Evolutionary conservation across 2,888 invertebrate species (phyloP).

Genomic region (Chloroclysta siterata): DNA sequence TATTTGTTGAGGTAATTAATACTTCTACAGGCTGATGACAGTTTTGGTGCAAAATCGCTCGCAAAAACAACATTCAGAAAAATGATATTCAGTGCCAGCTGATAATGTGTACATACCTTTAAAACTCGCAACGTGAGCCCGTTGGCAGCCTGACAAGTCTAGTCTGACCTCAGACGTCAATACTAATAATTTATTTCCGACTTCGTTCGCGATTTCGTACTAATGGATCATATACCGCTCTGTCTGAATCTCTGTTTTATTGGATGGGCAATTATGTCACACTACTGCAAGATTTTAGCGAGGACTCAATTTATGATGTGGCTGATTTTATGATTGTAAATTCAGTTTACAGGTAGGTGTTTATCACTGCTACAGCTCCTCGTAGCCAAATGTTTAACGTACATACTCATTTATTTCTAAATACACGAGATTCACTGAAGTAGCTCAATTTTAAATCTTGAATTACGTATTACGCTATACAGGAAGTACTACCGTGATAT

Average conservation of each 20-base stretch:
- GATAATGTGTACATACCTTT: constrained; percentile 9
- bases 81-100: neutral
- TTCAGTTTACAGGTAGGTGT: constrained; percentile 8
- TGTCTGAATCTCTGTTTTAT: constrained; percentile 4
- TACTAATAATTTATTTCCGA: constrained; percentile 60
- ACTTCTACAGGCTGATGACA: too few relatives aligned
- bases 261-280: constrained; percentile 5
- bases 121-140: constrained; percentile 37
- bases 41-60: neutral
- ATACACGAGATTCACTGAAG: neutral
- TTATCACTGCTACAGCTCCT: neutral
- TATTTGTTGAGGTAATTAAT: too few relatives aligned
- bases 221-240: constrained; percentile 15
- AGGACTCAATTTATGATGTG: constrained; percentile 14
- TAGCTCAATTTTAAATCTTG: neutral
- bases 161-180: constrained; percentile 51
- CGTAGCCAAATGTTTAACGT: constrained; percentile 8
- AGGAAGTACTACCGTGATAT: too few relatives aligned
- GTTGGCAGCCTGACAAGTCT: constrained; percentile 57
- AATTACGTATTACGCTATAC: too few relatives aligned
- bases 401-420: neutral
- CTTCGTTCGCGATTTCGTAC: constrained; percentile 27
- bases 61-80: neutral
- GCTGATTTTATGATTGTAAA: constrained; percentile 13
- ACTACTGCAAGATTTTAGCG: constrained; percentile 8